Base-by-base conservation (phyloP, 2,888 invertebrate genomes). In the Acronicta aceris region DNA sequence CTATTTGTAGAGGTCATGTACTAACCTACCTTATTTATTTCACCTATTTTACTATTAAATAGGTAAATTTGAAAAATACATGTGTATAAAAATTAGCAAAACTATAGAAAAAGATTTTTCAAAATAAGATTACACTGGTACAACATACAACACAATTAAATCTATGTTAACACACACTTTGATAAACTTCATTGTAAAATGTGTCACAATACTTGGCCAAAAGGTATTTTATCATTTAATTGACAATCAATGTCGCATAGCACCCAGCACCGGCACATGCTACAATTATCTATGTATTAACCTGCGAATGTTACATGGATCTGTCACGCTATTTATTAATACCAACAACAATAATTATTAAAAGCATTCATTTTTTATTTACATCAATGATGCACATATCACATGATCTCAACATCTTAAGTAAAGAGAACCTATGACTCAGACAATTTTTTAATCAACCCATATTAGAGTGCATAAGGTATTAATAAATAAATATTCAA, bases 191-290 rank as follows among this genome's bases (percentile, higher is more conserved):
- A 41, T 41, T 13, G 33, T 15, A 13, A 15, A 50, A 59, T 36
- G 33, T 47, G n/a, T 51, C 27, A n/a, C 12, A 42, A 41, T 12
- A 25, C 7, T 36, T 10, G 41, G 47, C 17, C 43, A 58, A 53
- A 48, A 53, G 48, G 27, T 68, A 65, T 72, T 72, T 76, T 72
- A 79, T 76, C 67, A 65, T 68, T 65, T 54, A 71, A 63, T 61
- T 64, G 58, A 51, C 8, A 52, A 60, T 61, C 30, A 57, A 61
- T 66, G 69, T 75, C 5, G 60, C 60, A 61, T 70, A 59, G 70
- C 74, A 78, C 74, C 59, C 43, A 46, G 65, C 78, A 78, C 76
- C 17, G 43, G 30, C 67, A 65, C 67, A 21, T 38, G 55, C 60
- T 66, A 52, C 0, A 13, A 30, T 54, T 61, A 53, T 68, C n/a